A percentile compares a stretch with the other conserved stretches of the same genome.
Evolutionary conservation across 2,113 vertebrate genomes (phyloP).

Genomic region (Cygnus buccinator): DNA sequence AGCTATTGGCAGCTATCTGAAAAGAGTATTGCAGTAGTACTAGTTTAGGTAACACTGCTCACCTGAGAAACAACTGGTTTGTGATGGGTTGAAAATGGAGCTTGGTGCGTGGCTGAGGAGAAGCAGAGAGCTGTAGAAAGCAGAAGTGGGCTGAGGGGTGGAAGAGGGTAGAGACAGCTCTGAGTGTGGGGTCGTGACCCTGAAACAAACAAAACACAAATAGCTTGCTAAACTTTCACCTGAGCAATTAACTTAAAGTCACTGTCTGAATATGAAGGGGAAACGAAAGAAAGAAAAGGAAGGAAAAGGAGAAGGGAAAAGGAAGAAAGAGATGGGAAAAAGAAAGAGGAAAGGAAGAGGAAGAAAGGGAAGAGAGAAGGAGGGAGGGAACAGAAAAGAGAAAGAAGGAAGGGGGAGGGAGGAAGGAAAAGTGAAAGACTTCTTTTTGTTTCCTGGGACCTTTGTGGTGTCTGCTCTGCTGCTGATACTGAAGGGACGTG

Average conservation of each 20-base stretch:
- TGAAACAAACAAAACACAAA: background rate
- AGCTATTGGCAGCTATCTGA: background rate
- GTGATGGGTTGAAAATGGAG: background rate
- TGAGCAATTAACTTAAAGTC: background rate
- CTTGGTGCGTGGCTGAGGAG: background rate
- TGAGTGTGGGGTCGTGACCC: fast-evolving
- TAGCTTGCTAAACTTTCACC: background rate
- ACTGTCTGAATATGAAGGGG: background rate
- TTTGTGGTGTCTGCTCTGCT: background rate
- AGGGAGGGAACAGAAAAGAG: background rate
- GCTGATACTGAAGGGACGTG: fast-evolving
- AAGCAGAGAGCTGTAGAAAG: background rate
- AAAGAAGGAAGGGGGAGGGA: background rate
- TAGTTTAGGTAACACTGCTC: background rate
- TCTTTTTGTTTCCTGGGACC: background rate
- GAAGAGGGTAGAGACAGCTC: background rate
- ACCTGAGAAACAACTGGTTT: background rate
- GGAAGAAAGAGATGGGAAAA: background rate
- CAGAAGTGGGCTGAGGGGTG: background rate
- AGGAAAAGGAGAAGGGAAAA: background rate
- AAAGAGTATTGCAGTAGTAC: background rate
- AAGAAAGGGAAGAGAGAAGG: fast-evolving
- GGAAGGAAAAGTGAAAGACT: background rate
- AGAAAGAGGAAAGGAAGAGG: background rate
- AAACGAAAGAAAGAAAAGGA: background rate